phyloP scores from a whole-genome alignment of 2,797 vertebrate genomes.

The Sphaeramia orbicularis region DNA sequence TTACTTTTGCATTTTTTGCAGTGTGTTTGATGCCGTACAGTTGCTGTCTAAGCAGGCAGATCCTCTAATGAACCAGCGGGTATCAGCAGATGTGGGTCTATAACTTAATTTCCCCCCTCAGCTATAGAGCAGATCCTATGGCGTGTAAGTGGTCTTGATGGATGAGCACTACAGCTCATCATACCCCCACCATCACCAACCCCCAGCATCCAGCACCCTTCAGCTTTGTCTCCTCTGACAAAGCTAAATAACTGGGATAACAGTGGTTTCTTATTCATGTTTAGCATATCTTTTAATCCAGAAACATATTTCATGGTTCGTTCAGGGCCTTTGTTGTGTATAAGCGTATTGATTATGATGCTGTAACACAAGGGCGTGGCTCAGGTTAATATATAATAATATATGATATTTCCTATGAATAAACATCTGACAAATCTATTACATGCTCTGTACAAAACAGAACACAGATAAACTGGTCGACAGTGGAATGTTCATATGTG shows the following conservation, averaged over 20 bases:
- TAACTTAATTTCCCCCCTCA: conserved; percentile 85
- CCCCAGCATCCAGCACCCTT: conserved; percentile 60
- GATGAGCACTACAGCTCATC: conserved; percentile 83
- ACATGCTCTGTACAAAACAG: no score
- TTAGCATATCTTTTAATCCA: background rate
- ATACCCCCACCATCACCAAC: conserved; percentile 66
- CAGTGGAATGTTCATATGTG: no score
- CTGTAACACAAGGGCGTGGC: no score
- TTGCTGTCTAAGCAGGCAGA: conserved; percentile 77
- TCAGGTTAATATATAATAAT: no score
- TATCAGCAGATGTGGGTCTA: conserved; percentile 85
- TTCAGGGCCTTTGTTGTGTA: background rate
- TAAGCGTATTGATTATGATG: background rate
- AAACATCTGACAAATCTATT: no score
- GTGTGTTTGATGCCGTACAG: conserved; percentile 56
- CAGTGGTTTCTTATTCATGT: conserved; percentile 2
- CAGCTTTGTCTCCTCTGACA: conserved; percentile 35
- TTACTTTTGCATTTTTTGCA: conserved; percentile 49
- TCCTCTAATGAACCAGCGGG: conserved; percentile 85
- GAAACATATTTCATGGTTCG: background rate
- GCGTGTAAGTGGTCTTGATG: conserved; percentile 88
- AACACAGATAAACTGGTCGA: no score
- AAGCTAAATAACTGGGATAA: conserved; percentile 23
- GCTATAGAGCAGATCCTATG: conserved; percentile 87
- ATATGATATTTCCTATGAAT: no score